A percentile compares a stretch with the other conserved stretches of the same genome.
Conservation (phyloP, 1,140 invertebrate species). For the Drosophila ohnishii region DNA sequence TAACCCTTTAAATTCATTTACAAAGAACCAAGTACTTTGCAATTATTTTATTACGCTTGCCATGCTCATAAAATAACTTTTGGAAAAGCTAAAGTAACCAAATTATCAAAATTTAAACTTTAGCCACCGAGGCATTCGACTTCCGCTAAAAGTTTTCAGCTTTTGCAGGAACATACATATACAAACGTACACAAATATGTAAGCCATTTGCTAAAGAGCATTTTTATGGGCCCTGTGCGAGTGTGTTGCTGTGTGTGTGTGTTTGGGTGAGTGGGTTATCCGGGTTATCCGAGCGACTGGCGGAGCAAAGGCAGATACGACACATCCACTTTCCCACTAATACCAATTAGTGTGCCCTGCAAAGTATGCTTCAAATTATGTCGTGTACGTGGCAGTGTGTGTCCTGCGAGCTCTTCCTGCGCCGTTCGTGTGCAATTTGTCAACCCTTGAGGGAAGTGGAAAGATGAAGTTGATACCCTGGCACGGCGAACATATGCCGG, state of each 20-base stretch:
- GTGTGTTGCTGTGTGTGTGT: background rate
- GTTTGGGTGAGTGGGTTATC: constrained; percentile 46
- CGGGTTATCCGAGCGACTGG: constrained; percentile 21
- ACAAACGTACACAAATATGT: constrained; percentile 11
- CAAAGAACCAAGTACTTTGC: constrained; percentile 5
- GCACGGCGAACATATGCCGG: constrained; percentile 57
- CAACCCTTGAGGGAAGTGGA: constrained; percentile 52
- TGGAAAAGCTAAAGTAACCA: constrained; percentile 15
- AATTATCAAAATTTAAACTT: constrained; percentile 35
- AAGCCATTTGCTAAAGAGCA: constrained; percentile 47
- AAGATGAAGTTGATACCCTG: constrained; percentile 36
- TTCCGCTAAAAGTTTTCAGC: constrained; percentile 29
- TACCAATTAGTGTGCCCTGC: constrained; percentile 73
- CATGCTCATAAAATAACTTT: constrained; percentile 6
- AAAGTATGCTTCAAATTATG: constrained; percentile 74
- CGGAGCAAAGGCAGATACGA: constrained; percentile 50
- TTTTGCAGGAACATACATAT: background rate
- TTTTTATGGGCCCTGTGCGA: constrained; percentile 40
- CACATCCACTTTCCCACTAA: constrained; percentile 69
- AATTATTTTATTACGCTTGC: constrained; percentile 11
- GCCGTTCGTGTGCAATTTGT: constrained; percentile 60
- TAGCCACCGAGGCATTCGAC: constrained; percentile 15
- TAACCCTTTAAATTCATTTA: background rate
- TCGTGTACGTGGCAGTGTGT: constrained; percentile 45
- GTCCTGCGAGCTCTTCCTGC: constrained; percentile 12